Base-by-base conservation (phyloP, 2,113 vertebrate genomes). In the Neopipo cinnamomea region DNA sequence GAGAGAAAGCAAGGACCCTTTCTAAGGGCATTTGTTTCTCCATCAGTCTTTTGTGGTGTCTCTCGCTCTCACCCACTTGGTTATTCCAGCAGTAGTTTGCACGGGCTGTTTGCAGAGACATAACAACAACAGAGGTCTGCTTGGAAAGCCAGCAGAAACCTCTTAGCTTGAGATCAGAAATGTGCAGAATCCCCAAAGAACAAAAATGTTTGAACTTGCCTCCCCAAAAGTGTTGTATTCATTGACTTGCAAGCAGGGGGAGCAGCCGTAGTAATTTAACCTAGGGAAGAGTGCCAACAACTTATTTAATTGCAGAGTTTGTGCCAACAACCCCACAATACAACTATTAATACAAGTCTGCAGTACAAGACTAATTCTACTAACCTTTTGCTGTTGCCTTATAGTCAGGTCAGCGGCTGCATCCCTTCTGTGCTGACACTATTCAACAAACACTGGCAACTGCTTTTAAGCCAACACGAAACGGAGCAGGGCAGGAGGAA, bases 301-400 rank as follows among this genome's bases (percentile, higher is more conserved):
- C 91, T 96, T 96, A 90, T 91, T 97, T 97, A 97, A 98, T 96
- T 97, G 93, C 91, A 91, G 91, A 97, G 81, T 95, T 82, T 17
- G 83, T 97, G 97, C 97, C 98, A 98, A 97, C 89, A 94, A 4
- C 33, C 50, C 82, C 82, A 97, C 97, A 97, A 97, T 94, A 94
- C 95, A 97, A 94, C 97, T 96, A 93, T 98, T 97, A 98, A 98
- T 95, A 94, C 75, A 93, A 80, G 94, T 83, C 92, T 88, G 88
- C 95, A 95, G 95, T 96, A 97, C 90, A 95, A 96, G 88, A 94
- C 96, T 96, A 96, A 98, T 98, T 98, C 97, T 97, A 79, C 96
- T 98, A 97, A 98, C 95, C 96, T 98, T 97, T 96, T 91, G 82
- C 94, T 94, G 88, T 88, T 97, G 95, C 86, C 95, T 96, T 94